phyloP scores from a whole-genome alignment of 2,888 invertebrate genomes.

The Meta bourneti region DNA sequence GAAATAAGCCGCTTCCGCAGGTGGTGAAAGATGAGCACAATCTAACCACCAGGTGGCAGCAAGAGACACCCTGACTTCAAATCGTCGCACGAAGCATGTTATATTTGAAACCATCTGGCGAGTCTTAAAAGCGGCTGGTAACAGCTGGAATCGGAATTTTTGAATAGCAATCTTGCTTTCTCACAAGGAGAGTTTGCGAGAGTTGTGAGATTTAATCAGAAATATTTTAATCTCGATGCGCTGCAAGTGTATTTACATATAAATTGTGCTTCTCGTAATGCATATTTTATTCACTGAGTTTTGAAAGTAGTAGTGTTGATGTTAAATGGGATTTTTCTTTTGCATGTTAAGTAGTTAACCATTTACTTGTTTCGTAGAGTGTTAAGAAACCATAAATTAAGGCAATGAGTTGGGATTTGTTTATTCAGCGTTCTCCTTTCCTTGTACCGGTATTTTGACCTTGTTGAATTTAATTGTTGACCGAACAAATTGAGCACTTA shows the following conservation, averaged over 20 bases:
- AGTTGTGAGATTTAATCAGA: conserved; percentile 19
- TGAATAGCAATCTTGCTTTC: conserved; percentile 12
- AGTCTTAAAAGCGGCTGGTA: neutral
- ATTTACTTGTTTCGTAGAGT: too few species aligned
- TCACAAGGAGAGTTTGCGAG: neutral
- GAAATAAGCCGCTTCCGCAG: neutral
- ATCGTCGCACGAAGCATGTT: conserved; percentile 10
- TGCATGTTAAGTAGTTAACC: too few species aligned
- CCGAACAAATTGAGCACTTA: too few species aligned
- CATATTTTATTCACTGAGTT: neutral
- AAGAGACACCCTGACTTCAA: conserved; percentile 18
- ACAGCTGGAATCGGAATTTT: conserved; percentile 31
- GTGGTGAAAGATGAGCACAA: conserved; percentile 11
- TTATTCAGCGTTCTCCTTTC: too few species aligned
- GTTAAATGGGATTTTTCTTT: too few species aligned
- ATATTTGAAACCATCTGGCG: conserved; percentile 37
- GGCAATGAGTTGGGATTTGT: too few species aligned
- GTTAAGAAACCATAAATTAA: too few species aligned
- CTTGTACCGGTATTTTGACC: too few species aligned
- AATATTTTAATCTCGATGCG: neutral
- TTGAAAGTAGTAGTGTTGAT: too few species aligned
- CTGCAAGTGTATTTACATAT: neutral
- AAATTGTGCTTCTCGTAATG: neutral
- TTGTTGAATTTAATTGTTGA: too few species aligned
- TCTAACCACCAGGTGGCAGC: conserved; percentile 54